Evolutionary conservation across 2,797 vertebrate genomes (phyloP), one percentile per base, ranked within the genome.

Genomic region (Poecilia gillii): DNA sequence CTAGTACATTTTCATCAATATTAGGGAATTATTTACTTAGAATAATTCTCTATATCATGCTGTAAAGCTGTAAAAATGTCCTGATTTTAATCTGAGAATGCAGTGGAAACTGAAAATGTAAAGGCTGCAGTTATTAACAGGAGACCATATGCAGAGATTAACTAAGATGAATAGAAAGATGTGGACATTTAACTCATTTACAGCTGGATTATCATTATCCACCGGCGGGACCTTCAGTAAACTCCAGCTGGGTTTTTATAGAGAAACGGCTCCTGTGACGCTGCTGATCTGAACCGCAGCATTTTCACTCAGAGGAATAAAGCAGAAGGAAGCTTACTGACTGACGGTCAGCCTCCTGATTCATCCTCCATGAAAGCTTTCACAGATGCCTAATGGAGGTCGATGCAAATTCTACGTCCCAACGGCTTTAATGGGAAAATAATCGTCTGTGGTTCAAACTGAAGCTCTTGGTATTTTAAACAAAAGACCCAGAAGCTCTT

Each of bases 341-440:
- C 20, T 0, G 20, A 20, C 45, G 53, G 31, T 73, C 45, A 16
- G 18, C 66, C 59, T 49, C 77, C 28, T 43, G 11, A 73, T 73
- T 73, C 72, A 36, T 11, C 28, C 31, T 73, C 72, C 23, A 74
- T 55, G 23, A 57, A 74, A 74, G 73, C 73, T 74, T 28, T 20
- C 41, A 9, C 51, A 74, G 36, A 74, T 11, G 39, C 25, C n/a
- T 57, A 9, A 74, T 74, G 51, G 51, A 74, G 51, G 28, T 31
- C 51, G 8, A 73, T 49, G 28, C 45, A 49, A 73, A 73, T 25
- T 47, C 71, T 47, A 33, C 13, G 72, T 36, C 28, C 28, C 18
- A 25, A 25, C 12, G 9, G 25, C 1, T 25, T 51, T 36, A 73
- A 41, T 36, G 31, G 62, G 18, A 20, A 64, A 64, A 64, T 33